Percentiles rank a stretch among this genome's conserved stretches.
Conservation (phyloP, 2,888 invertebrate genomes). For the Melitaea athalia region DNA sequence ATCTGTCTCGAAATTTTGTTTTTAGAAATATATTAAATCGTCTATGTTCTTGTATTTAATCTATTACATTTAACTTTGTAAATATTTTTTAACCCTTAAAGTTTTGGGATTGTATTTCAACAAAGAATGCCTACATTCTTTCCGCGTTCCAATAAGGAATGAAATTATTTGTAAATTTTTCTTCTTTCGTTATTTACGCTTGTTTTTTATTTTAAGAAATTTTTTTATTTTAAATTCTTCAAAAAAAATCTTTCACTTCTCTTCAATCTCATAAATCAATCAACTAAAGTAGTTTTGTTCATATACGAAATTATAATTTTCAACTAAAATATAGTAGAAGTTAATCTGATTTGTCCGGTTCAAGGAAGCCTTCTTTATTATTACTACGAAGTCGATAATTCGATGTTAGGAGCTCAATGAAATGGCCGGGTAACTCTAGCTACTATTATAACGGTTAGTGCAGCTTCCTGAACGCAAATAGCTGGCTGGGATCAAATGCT, state of each 20-base stretch:
- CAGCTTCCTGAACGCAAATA: constrained; percentile 66
- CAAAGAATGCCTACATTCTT: background rate
- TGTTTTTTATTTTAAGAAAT: background rate
- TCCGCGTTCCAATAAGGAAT: background rate
- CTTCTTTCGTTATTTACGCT: background rate
- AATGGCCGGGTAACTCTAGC: constrained; percentile 34
- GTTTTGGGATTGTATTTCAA: background rate
- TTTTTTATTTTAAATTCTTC: background rate
- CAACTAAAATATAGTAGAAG: background rate
- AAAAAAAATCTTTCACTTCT: too few species aligned
- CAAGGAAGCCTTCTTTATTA: constrained; percentile 19
- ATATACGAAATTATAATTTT: background rate
- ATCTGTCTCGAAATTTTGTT: background rate
- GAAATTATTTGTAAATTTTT: background rate
- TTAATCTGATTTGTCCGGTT: constrained; percentile 19
- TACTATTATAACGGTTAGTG: constrained; percentile 37
- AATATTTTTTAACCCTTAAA: background rate
- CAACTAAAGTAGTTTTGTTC: background rate
- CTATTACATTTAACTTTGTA: background rate
- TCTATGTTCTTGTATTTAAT: background rate
- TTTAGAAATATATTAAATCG: background rate
- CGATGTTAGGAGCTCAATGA: constrained; percentile 23
- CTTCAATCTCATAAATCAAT: background rate
- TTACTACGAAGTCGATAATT: constrained; percentile 32
- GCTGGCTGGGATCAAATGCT: constrained; percentile 54